Conservation (phyloP, 2,113 vertebrate species). For the Cromileptes altivelis region DNA sequence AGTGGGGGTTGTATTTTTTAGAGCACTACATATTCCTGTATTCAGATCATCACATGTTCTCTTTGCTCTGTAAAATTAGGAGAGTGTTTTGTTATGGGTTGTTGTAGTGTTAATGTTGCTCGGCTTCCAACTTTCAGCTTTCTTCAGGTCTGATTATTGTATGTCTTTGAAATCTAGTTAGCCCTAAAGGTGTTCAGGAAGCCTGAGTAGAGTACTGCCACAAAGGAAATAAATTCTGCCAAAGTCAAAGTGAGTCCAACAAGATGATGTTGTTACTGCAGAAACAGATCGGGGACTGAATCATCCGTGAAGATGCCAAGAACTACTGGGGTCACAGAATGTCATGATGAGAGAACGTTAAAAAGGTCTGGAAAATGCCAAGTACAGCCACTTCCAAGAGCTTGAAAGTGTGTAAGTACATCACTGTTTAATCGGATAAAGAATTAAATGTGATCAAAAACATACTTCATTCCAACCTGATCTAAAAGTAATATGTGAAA, state of each 20-base stretch:
- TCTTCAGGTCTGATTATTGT: too few species aligned
- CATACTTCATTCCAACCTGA: too few species aligned
- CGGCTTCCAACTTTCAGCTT: too few species aligned
- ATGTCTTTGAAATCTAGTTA: too few species aligned
- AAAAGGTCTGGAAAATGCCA: neutral
- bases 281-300: neutral
- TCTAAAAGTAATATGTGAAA: too few species aligned
- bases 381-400: neutral
- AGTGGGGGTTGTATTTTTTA: neutral
- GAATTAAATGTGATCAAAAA: too few species aligned
- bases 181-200: neutral
- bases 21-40: neutral
- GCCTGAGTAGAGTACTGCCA: neutral
- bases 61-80: neutral
- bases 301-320: neutral
- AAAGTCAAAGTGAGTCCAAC: neutral
- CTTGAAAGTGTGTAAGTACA: neutral
- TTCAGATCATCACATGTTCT: neutral
- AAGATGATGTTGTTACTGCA: neutral
- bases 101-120: neutral
- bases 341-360: neutral
- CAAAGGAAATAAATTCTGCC: neutral
- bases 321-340: too few species aligned
- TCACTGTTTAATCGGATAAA: too few species aligned
- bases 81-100: neutral